Percentiles rank a stretch among this genome's conserved stretches.
These are phyloP conservation scores for Ramphastos sulfuratus DNA, from an alignment of 2,113 vertebrate genomes.

Conservation along the genomic window DNA sequence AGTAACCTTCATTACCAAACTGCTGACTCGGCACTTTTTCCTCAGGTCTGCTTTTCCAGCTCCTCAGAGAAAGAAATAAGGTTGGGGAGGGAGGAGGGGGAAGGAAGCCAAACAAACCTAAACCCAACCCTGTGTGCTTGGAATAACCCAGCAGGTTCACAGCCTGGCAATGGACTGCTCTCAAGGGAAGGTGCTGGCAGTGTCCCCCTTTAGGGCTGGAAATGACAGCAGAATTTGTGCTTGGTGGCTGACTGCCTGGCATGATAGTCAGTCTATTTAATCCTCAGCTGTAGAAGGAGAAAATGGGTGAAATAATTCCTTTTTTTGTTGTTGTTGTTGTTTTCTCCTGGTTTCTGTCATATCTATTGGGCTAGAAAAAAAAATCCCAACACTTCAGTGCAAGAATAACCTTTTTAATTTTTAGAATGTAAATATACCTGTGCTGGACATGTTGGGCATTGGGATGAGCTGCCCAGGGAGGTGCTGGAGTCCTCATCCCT, in stretches of 20 bases:
- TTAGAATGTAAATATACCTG: too few relatives aligned
- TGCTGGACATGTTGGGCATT: too few relatives aligned
- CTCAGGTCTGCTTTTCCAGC: neutral
- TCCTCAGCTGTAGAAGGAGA: neutral
- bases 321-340: too few relatives aligned
- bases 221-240: neutral
- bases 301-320: neutral
- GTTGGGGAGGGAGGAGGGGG: neutral
- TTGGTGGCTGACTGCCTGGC: neutral
- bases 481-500: too few relatives aligned
- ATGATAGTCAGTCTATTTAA: neutral
- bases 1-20: conserved; percentile 17
- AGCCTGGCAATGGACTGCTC: neutral
- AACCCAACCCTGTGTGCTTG: neutral
- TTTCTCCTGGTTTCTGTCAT: too few relatives aligned
- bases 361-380: too few relatives aligned
- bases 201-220: neutral
- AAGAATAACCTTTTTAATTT: too few relatives aligned
- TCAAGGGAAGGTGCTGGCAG: neutral
- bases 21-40: conserved; percentile 32
- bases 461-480: too few relatives aligned
- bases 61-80: neutral
- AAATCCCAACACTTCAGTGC: too few relatives aligned
- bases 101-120: neutral
- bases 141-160: neutral